Evolutionary conservation across 2,797 vertebrate species (phyloP).

Genomic region (Silurus aristotelis): DNA sequence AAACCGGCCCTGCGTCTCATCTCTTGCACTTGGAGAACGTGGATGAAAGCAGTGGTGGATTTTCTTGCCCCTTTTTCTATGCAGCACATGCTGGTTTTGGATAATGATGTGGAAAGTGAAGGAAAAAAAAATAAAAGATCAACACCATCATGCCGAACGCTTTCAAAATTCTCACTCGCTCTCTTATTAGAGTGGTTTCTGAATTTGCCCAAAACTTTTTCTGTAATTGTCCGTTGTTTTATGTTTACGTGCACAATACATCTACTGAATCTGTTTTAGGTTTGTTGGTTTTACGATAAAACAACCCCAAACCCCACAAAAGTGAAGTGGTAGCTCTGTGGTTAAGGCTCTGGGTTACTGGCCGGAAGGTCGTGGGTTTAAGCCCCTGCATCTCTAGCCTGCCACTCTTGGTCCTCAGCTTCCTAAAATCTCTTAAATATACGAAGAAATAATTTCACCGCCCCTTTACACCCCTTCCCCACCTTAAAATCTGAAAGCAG

Average conservation of each 20-base stretch:
- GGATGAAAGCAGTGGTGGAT: neutral
- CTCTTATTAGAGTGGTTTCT: neutral
- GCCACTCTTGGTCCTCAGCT: no score
- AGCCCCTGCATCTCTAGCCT: no score
- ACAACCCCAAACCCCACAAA: neutral
- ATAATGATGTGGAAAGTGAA: constrained; percentile 47
- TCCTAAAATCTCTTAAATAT: no score
- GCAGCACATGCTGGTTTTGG: constrained; percentile 34
- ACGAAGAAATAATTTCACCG: no score
- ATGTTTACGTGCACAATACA: neutral
- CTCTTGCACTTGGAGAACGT: constrained; percentile 35
- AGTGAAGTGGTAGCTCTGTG: no score
- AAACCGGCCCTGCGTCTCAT: constrained; percentile 36
- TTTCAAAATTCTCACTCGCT: neutral
- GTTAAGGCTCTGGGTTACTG: no score
- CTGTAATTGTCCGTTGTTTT: neutral
- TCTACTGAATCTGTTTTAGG: neutral
- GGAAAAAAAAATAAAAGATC: neutral
- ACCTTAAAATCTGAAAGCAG: neutral
- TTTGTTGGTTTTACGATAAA: neutral
- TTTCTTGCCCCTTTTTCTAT: constrained; percentile 24
- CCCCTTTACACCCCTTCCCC: no score
- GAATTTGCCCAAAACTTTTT: neutral
- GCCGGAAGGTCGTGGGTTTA: no score
- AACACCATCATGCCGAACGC: neutral